phyloP scores from a whole-genome alignment of 2,888 invertebrate genomes.

The Apocheima hispidaria region DNA sequence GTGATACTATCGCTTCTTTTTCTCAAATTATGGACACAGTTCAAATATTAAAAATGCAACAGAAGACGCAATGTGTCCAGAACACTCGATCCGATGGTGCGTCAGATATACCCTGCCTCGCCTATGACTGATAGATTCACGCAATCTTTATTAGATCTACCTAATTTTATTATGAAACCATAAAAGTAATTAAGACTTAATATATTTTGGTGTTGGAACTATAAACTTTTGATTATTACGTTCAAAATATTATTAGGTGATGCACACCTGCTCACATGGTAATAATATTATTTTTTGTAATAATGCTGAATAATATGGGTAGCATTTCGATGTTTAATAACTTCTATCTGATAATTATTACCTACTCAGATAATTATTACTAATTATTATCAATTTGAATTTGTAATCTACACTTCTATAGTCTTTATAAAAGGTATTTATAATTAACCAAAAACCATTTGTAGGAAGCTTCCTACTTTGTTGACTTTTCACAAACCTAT shows the following conservation, averaged over 20 bases:
- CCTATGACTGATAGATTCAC: constrained; percentile 37
- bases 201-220: constrained; percentile 43
- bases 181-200: constrained; percentile 48
- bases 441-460: too few relatives aligned
- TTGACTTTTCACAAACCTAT: too few relatives aligned
- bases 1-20: background rate
- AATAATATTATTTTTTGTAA: background rate
- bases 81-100: constrained; percentile 15
- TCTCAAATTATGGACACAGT: constrained; percentile 26
- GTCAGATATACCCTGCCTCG: constrained; percentile 14
- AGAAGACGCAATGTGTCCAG: constrained; percentile 30
- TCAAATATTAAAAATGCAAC: constrained; percentile 24
- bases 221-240: constrained; percentile 44
- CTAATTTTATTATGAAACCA: constrained; percentile 46
- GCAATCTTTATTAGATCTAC: constrained; percentile 49
- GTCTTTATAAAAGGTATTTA: too few relatives aligned
- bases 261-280: constrained; percentile 38
- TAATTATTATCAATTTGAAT: too few relatives aligned
- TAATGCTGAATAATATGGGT: constrained; percentile 3
- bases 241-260: constrained; percentile 34
- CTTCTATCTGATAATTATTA: background rate
- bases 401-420: too few relatives aligned
- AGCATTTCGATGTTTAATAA: constrained; percentile 1
- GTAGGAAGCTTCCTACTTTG: too few relatives aligned
- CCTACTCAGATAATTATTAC: too few relatives aligned